A percentile compares a stretch with the other conserved stretches of the same genome.
Conservation (phyloP, 2,113 vertebrate genomes). For the Dendrocopos noguchii region DNA sequence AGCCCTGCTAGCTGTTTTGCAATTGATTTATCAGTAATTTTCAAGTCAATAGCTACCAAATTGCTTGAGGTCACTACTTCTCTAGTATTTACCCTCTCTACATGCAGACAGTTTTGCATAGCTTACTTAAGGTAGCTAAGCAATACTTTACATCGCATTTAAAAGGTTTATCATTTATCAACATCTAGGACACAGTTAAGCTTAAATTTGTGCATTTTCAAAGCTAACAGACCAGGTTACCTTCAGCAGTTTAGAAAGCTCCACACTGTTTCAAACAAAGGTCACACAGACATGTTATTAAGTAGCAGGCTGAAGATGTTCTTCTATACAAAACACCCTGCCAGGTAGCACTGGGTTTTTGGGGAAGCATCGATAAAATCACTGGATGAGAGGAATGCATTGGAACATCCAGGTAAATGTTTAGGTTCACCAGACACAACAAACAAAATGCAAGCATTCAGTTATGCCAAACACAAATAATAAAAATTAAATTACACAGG, state of each 20-base stretch:
- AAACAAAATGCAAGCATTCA: not conserved
- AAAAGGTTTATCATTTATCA: not conserved
- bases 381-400: not conserved
- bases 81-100: not conserved
- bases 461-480: not conserved
- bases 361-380: not conserved
- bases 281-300: not conserved
- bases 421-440: not conserved
- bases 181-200: rapidly evolving
- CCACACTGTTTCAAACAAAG: rapidly evolving
- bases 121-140: not conserved
- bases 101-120: not conserved
- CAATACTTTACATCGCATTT: not conserved
- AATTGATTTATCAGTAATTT: not conserved
- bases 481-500: not conserved
- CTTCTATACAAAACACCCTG: not conserved
- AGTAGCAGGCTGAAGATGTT: not conserved
- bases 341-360: not conserved
- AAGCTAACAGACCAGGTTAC: not conserved
- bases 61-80: not conserved
- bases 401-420: not conserved
- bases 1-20: not conserved
- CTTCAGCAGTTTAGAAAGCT: not conserved
- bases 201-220: not conserved
- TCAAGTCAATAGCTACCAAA: not conserved